These are phyloP conservation scores for Ochropleura leucogaster DNA, from an alignment of 2,888 invertebrate species.

Conservation along the genomic window DNA sequence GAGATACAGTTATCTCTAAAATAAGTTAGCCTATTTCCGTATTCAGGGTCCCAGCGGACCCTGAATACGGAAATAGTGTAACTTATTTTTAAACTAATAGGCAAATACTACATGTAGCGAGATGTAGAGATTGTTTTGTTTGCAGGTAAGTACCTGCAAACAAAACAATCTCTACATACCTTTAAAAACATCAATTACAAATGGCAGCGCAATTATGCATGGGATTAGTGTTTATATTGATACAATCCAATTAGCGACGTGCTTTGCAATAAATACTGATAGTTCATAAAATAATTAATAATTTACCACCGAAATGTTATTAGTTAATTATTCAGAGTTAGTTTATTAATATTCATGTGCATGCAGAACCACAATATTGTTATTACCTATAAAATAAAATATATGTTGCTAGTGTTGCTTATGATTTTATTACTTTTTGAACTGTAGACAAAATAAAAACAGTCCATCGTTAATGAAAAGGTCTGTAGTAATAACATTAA, in stretches of 20 bases:
- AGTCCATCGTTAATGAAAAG: neutral
- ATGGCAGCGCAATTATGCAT: conserved; percentile 23
- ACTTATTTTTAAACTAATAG: too few species aligned
- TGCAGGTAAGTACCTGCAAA: too few species aligned
- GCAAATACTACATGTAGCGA: too few species aligned
- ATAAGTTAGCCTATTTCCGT: too few species aligned
- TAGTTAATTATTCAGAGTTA: conserved; percentile 42
- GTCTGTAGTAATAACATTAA: neutral
- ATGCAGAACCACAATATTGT: conserved; percentile 22
- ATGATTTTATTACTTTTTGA: neutral
- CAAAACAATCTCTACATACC: neutral
- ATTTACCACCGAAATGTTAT: conserved; percentile 17
- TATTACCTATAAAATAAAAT: neutral
- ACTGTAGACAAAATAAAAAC: neutral
- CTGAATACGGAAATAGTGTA: too few species aligned
- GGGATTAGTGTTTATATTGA: conserved; percentile 28
- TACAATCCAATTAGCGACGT: conserved; percentile 33
- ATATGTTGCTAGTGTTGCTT: neutral
- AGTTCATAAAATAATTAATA: conserved; percentile 48
- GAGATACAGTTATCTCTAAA: too few species aligned
- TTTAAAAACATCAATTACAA: conserved; percentile 20
- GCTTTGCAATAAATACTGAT: conserved; percentile 8
- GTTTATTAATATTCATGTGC: conserved; percentile 41
- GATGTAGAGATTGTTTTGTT: too few species aligned
- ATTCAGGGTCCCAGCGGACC: too few species aligned